Base-by-base conservation (phyloP, 2,888 invertebrate genomes). In the Drosophila fulvimacula region DNA sequence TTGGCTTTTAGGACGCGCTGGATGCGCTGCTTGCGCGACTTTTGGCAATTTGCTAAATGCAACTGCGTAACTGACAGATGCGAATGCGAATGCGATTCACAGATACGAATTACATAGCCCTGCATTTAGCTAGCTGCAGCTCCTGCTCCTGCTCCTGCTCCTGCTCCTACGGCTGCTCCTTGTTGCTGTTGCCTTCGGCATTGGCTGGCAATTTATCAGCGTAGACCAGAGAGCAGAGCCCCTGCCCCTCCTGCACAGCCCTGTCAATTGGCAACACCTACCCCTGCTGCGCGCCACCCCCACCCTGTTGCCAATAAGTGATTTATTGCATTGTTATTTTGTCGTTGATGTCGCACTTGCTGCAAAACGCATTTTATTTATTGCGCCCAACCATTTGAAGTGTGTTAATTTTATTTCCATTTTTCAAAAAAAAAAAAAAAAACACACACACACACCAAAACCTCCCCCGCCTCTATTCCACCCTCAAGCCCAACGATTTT, bases 341-440 rank as follows among this genome's bases (percentile, higher is more conserved):
- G 86, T 83, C 83, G 86, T 83, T 85, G 76, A 79, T 85, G 86
- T 82, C 86, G 86, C 83, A 81, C 83, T 85, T 83, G 81, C 74
- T 73, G 73, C 72, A 68, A 71, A 76, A 60, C 68, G 76, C 79
- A 76, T 81, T 72, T 77, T 71, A 60, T 68, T 66, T 69, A 68
- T 68, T 72, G 51, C 69, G n/a, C 48, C 19, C 46, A 59, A 61
- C 78, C 67, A 73, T 80, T 69, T 81, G 71, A 76, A 81, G 81
- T 75, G 83, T 72, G 83, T 86, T 83, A 81, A 86, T 83, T 83
- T 83, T 75, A 83, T 83, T 86, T 76, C 66, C 69, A 75, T 76
- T 75, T 75, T 64, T 73, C 63, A 52, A 15, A 32, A 51, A 21
- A 21, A 7, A 51, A 21, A 44, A 7, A 24, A n/a, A n/a, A n/a